Base-by-base conservation (phyloP, 2,113 vertebrate species). In the Festucalex cinctus region DNA sequence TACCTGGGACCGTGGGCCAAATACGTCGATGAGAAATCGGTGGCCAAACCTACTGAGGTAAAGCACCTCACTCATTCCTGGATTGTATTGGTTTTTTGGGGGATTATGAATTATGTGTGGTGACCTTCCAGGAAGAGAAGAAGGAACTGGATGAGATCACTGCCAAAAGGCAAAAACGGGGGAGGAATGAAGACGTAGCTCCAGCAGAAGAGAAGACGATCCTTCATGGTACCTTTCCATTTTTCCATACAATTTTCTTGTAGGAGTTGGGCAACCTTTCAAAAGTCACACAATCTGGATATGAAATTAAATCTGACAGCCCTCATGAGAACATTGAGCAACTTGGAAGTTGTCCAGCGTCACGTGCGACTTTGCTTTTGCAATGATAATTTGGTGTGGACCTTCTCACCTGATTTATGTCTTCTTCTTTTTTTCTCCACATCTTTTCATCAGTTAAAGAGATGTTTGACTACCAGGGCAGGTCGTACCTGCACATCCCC, bases 1-100 rank as follows among this genome's bases (percentile, higher is more conserved):
- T 99, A 96, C 82, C 90, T 98, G 71, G 96, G 97, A 66, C 97
- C 97, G 0, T 99, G 97, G 97, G 97, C 97, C 0, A 99, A 98
- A 84, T 99, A 96, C 61, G 82, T 93, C 60, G 96, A 99, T 83
- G 96, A 99, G 88, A 96, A 95, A 87, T 94, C 95, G 80, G 93
- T 93, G 58, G 95, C 96, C 67, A 98, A 98, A 85, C 96, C 97
- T 10, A 91, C 95, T 65, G 96, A 98, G 92, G 97, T 99, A 84
- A 91, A 86, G 3, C 32, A 32, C 9, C 16, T 43, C 36, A 8
- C 36, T 22, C 9, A 3, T 16, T 63, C 9, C n/a, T 14, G 39
- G n/a, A n/a, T n/a, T n/a, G n/a, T n/a, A n/a, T n/a, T n/a, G n/a
- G n/a, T n/a, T n/a, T n/a, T n/a, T n/a, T n/a, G n/a, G 6, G 35